A percentile compares a stretch with the other conserved stretches of the same genome.
Conservation (phyloP, 2,113 vertebrate species). For the Dendropsophus ebraccatus region DNA sequence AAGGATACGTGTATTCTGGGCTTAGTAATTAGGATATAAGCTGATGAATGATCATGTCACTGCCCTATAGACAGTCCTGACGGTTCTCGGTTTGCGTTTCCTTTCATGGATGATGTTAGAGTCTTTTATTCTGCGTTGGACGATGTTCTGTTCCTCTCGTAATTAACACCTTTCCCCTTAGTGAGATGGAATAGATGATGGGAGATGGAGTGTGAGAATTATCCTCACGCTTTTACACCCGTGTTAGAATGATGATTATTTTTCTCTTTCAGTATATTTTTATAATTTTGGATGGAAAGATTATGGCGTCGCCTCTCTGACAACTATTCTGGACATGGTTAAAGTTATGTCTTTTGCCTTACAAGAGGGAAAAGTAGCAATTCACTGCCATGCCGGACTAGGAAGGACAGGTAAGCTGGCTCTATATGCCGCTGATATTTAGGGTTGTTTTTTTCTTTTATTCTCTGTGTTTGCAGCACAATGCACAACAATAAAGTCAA, state of each 20-base stretch:
- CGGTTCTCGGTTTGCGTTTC: not conserved
- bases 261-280: constrained; percentile 87
- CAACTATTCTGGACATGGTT: constrained; percentile 95
- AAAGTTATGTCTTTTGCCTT: constrained; percentile 96
- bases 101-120: not conserved
- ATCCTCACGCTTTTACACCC: not conserved
- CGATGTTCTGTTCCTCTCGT: not conserved
- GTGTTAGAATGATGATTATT: not conserved
- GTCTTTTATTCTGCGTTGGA: too few relatives aligned
- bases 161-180: not conserved
- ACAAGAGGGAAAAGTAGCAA: constrained; percentile 92
- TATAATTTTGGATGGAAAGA: constrained; percentile 99
- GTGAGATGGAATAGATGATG: not conserved
- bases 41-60: not conserved
- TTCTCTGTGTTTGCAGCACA: too few relatives aligned
- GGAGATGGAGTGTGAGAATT: not conserved
- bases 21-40: not conserved
- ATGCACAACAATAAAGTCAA: too few relatives aligned
- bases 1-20: not conserved
- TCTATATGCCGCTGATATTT: too few relatives aligned
- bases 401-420: constrained; percentile 87
- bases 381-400: constrained; percentile 95
- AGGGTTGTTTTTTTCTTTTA: too few relatives aligned
- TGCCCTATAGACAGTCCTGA: not conserved
- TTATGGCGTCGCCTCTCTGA: constrained; percentile 94